Conservation (phyloP, 2,797 vertebrate species). For the Pelobates cultripes region DNA sequence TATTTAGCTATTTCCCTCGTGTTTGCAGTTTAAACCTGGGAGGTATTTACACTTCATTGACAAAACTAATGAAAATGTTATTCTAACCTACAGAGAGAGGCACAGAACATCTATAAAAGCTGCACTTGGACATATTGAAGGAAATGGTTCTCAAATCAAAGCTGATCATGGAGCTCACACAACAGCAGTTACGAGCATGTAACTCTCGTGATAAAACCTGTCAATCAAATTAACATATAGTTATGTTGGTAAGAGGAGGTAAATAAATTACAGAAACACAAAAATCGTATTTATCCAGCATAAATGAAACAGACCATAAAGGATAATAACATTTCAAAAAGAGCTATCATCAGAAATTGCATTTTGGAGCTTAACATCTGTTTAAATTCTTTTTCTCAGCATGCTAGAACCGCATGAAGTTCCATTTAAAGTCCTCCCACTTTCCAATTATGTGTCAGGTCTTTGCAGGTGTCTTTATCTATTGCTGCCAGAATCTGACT, state of each 20-base stretch:
- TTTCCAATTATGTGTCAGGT: conserved; percentile 55
- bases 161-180: conserved; percentile 14
- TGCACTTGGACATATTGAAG: not conserved
- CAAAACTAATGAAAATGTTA: no score
- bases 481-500: conserved; percentile 43
- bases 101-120: no score
- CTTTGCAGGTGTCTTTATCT: conserved; percentile 55
- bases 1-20: no score
- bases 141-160: conserved; percentile 13
- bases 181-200: not conserved
- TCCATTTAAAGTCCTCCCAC: conserved; percentile 53
- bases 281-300: conserved; percentile 54
- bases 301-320: conserved; percentile 55
- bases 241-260: conserved; percentile 45
- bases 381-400: conserved; percentile 56
- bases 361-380: conserved; percentile 56
- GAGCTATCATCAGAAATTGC: conserved; percentile 56
- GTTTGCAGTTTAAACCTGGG: no score
- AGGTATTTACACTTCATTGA: no score
- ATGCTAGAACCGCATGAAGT: conserved; percentile 50
- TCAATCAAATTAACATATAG: conserved; percentile 51
- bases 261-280: conserved; percentile 53
- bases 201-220: conserved; percentile 14
- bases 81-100: no score
- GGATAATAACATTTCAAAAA: conserved; percentile 57